A percentile compares a stretch with the other conserved stretches of the same genome.
Evolutionary conservation across 2,797 vertebrate genomes (phyloP).

Genomic region (Parauchenoglanis ngamensis): DNA sequence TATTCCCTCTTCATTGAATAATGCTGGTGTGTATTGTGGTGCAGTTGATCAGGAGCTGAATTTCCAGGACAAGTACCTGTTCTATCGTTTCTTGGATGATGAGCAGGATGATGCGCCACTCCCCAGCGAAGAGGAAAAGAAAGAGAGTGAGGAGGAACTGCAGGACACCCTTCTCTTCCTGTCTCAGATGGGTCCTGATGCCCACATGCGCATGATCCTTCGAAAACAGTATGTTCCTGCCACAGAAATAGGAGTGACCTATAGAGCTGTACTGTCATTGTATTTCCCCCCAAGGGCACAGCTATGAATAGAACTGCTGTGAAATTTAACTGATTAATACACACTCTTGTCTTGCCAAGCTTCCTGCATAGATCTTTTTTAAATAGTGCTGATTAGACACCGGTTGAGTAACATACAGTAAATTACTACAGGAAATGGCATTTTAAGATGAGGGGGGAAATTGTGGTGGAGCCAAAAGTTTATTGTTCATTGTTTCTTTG

Average conservation of each 20-base stretch:
- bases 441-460: not conserved
- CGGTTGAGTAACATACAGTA: conserved; percentile 11
- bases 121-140: conserved; percentile 88
- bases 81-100: conserved; percentile 97
- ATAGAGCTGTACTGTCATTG: conserved; percentile 28
- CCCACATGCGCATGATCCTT: conserved; percentile 98
- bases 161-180: conserved; percentile 92
- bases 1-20: conserved; percentile 12
- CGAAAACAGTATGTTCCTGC: conserved; percentile 84
- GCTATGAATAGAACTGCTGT: conserved; percentile 31
- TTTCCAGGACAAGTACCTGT: conserved; percentile 98
- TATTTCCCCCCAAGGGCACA: conserved; percentile 17
- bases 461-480: not conserved
- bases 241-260: conserved; percentile 23
- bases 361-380: conserved; percentile 29
- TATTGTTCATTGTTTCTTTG: conserved; percentile 5
- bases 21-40: conserved; percentile 19
- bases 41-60: conserved; percentile 92
- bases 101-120: conserved; percentile 83
- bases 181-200: conserved; percentile 94
- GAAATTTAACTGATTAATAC: conserved; percentile 37
- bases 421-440: not conserved
- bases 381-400: conserved; percentile 21
- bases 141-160: conserved; percentile 90
- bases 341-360: conserved; percentile 10